A percentile compares a stretch with the other conserved stretches of the same genome.
Evolutionary conservation across 2,888 invertebrate species (phyloP).

Genomic region (Apodemia duryi): DNA sequence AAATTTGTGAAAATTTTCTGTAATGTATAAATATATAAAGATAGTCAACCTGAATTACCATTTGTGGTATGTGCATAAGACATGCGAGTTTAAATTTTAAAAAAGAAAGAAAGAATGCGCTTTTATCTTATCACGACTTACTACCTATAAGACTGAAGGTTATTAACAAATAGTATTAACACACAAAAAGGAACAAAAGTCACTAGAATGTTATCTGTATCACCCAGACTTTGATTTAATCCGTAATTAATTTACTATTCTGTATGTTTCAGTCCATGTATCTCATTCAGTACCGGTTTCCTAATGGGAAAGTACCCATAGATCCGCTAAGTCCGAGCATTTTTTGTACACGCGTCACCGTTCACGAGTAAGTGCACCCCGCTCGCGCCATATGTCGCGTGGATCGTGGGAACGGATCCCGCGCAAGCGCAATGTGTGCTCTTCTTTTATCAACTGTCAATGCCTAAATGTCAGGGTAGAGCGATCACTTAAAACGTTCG

Average conservation of each 20-base stretch:
- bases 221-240: conserved; percentile 21
- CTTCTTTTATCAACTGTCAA: conserved; percentile 57
- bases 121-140: not conserved
- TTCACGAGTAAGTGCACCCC: conserved; percentile 61
- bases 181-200: not conserved
- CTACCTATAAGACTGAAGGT: conserved; percentile 12
- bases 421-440: conserved; percentile 66
- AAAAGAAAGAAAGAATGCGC: not conserved
- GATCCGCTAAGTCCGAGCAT: conserved; percentile 66
- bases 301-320: conserved; percentile 52
- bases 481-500: conserved; percentile 17
- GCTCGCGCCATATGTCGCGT: conserved; percentile 76
- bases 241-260: conserved; percentile 23
- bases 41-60: no score
- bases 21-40: no score
- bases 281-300: conserved; percentile 35
- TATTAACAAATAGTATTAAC: conserved; percentile 10
- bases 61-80: no score
- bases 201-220: conserved; percentile 6
- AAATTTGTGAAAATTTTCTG: no score
- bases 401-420: conserved; percentile 72
- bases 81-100: not conserved
- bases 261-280: not conserved
- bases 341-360: conserved; percentile 74
- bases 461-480: conserved; percentile 32